Evolutionary conservation across 2,888 invertebrate species (phyloP), one percentile per base, ranked within the genome.

Genomic region (Nomada fabriciana): DNA sequence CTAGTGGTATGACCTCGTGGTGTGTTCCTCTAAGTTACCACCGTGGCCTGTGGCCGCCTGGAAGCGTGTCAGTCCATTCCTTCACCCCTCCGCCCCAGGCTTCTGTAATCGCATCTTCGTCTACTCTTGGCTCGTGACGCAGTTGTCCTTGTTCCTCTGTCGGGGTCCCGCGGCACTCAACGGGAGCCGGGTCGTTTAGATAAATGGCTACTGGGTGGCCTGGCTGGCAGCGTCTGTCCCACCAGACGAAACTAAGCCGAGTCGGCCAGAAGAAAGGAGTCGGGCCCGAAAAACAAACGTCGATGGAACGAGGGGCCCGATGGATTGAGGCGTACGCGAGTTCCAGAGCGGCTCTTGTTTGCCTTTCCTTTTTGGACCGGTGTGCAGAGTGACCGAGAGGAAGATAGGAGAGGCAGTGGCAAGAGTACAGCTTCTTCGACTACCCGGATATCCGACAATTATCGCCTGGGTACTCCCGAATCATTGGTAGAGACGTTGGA

Each of bases 201-300:
- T 92, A 92, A 92, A 92, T 92, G 92, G 92, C 93, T 93, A 93
- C 92, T 92, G 91, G 92, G 92, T 92, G 92, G 92, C 91, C 91
- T 83, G 89, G 80, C 82, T 87, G 75, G 82, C 84, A 82, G 86
- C 85, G 88, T 82, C 83, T 88, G 88, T 88, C 85, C 86, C 87
- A 85, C 84, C 90, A 87, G 90, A 90, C 91, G 90, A 91, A 91
- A 89, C 90, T 91, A 91, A 91, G 57, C 50, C 68, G 20, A 9
- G 76, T 67, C 75, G 78, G 76, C 63, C 82, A 69, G 73, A 76
- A 80, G 75, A 84, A 83, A 82, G 76, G 74, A 47, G 5, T 15
- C 18, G 18, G 42, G 11, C 18, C 61, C 75, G 80, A 82, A 75
- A 78, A 84, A 81, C 64, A 81, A 85, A 85, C 79, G 85, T 59